A percentile compares a stretch with the other conserved stretches of the same genome.
These are phyloP conservation scores for Ceratitis capitata DNA, from an alignment of 1,140 invertebrate species.

Conservation along the genomic window DNA sequence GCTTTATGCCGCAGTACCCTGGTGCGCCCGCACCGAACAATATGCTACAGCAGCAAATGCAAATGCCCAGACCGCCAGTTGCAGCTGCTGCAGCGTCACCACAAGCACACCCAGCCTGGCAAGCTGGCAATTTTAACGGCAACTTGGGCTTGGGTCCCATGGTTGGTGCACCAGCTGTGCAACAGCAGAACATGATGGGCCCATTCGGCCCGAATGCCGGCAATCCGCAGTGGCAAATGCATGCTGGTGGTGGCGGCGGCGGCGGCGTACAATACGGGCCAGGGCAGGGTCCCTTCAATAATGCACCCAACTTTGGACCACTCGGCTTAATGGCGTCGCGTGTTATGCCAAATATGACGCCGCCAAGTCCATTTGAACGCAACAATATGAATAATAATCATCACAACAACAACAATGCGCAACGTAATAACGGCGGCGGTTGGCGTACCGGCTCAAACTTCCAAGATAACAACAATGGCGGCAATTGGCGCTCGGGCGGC, in stretches of 20 bases:
- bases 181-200: conserved; percentile 30
- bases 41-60: neutral
- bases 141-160: conserved; percentile 32
- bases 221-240: conserved; percentile 10
- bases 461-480: conserved; percentile 51
- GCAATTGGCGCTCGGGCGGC: conserved; percentile 45
- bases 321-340: conserved; percentile 48
- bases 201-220: neutral
- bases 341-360: conserved; percentile 60
- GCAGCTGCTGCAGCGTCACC: neutral
- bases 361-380: conserved; percentile 58
- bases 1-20: neutral
- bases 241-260: conserved; percentile 40
- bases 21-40: neutral
- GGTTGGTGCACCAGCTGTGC: neutral
- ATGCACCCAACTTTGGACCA: conserved; percentile 50
- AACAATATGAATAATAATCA: conserved; percentile 61
- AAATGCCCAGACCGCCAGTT: neutral
- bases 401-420: conserved; percentile 57
- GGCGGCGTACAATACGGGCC: conserved; percentile 39
- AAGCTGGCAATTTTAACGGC: conserved; percentile 29
- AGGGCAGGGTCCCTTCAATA: conserved; percentile 49
- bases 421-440: conserved; percentile 58
- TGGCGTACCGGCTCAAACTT: conserved; percentile 55
- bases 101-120: neutral